Evolutionary conservation across 2,888 invertebrate genomes (phyloP), one percentile per base, ranked within the genome.

Genomic region (Melinaea marsaeus): DNA sequence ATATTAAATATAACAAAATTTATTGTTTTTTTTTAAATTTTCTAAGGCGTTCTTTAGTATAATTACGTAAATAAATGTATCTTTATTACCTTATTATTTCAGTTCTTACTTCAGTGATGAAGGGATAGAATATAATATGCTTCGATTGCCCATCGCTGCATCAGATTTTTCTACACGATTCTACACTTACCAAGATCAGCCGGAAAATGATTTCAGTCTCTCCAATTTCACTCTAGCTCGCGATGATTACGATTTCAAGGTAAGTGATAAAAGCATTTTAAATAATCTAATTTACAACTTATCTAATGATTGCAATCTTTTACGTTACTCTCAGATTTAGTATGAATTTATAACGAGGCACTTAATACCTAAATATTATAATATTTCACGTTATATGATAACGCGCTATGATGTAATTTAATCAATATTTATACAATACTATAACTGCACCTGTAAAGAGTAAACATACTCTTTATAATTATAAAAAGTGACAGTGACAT

Each of bases 61-160:
- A 22, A 22, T 22, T 22, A 22, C 22, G 22, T 22, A 22, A 22
- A 22, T 55, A 6, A n/a, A 46, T 1, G 1, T 48, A 47, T 22
- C 22, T 22, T 22, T 22, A 57, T 51, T 22, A 45, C 9, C 13
- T 22, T 22, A 7, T 13, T 47, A 5, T 48, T 48, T 13, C 55
- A 55, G n/a, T 45, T 54, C 13, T 46, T 34, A 55, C 54, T 60
- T 55, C 13, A n/a, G 91, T 75, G 75, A 88, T 1, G 76, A 85
- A 51, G 75, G 94, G 3, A 72, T 94, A 32, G 77, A 85, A 88
- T 92, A 86, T 85, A 71, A 84, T 5, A 45, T 46, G 33, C 2
- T 47, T 13, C 34, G 48, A n/a, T 32, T 48, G 3, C 55, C 34
- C 13, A 35, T 55, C 11, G 33, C 34, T 13, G 32, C 33, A 55